Evolutionary conservation across 2,888 invertebrate species (phyloP), one percentile per base, ranked within the genome.

Genomic region (Oxyscelio sp.): DNA sequence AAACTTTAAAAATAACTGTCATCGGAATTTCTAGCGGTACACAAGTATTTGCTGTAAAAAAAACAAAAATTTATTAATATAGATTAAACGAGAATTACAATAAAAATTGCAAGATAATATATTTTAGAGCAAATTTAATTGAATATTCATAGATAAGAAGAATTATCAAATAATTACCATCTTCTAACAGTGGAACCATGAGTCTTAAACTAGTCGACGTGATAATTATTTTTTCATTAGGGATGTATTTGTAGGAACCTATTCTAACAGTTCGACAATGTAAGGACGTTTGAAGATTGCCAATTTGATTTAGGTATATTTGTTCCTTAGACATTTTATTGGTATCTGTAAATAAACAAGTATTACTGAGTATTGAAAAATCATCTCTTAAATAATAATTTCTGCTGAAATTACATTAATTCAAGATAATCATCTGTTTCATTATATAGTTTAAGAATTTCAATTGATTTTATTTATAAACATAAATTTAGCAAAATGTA

Each of bases 201-300:
- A 95, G 92, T 85, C 92, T 92, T 45, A 95, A 90, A 45, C 95
- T 95, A 79, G 89, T 90, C 22, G 94, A 90, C 2, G 95, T 94
- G 56, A 95, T 91, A 82, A 95, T 92, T 93, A 98, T 97, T 94
- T 96, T 96, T 92, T 97, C 97, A 81, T 95, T 95, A 24, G 97
- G 97, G 87, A 96, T 95, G 91, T 97, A 97, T 94, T 97, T 96
- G 92, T 97, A 97, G 15, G 98, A 97, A 43, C 98, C 98, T 92
- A 98, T 97, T 86, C 98, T 95, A 73, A 98, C 96, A 19, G 97
- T 97, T 87, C 97, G 95, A 93, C 98, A 98, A 17, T 95, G 94
- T 11, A 97, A 91, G 56, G 95, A 94, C n/a, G 96, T 95, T 66
- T 95, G 95, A 59, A 95, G 95, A 87, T 83, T 81, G 34, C 43